A percentile compares a stretch with the other conserved stretches of the same genome.
These are phyloP conservation scores for Holacanthus passer DNA, from an alignment of 2,113 vertebrate species.

Conservation along the genomic window DNA sequence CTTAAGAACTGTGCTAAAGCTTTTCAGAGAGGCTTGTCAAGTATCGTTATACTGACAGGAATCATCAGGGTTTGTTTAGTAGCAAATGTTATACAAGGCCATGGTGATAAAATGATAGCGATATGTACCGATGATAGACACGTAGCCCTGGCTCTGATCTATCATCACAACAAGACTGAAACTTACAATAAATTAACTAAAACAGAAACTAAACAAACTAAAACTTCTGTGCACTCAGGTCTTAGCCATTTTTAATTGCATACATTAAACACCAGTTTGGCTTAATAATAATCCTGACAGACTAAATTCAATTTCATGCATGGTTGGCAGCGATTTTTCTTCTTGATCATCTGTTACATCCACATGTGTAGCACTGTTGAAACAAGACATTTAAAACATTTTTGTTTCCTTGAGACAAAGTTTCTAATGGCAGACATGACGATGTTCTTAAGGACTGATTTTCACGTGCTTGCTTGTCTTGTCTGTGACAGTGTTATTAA, in stretches of 20 bases:
- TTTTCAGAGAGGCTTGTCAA: background rate
- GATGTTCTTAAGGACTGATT: background rate
- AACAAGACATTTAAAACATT: background rate
- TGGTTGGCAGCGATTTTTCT: conserved; percentile 19
- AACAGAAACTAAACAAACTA: background rate
- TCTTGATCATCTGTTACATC: conserved; percentile 21
- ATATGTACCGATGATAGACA: too few relatives aligned
- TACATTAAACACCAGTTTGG: background rate
- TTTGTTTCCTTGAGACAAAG: background rate
- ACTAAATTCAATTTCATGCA: conserved; percentile 43
- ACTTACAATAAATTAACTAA: too few relatives aligned
- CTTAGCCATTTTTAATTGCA: background rate
- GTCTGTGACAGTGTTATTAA: too few relatives aligned
- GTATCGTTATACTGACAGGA: background rate
- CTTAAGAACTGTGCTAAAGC: background rate
- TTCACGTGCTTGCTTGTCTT: too few relatives aligned
- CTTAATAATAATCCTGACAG: background rate
- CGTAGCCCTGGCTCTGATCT: too few relatives aligned
- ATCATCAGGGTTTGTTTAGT: conserved; percentile 7
- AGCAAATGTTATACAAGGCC: too few relatives aligned
- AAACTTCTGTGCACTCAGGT: background rate
- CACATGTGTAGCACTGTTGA: background rate
- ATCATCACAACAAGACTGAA: too few relatives aligned
- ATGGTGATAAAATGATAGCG: too few relatives aligned
- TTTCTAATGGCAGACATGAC: background rate